Base-by-base conservation (phyloP, 2,797 vertebrate genomes). In the Cercopithecus hamlyni region DNA sequence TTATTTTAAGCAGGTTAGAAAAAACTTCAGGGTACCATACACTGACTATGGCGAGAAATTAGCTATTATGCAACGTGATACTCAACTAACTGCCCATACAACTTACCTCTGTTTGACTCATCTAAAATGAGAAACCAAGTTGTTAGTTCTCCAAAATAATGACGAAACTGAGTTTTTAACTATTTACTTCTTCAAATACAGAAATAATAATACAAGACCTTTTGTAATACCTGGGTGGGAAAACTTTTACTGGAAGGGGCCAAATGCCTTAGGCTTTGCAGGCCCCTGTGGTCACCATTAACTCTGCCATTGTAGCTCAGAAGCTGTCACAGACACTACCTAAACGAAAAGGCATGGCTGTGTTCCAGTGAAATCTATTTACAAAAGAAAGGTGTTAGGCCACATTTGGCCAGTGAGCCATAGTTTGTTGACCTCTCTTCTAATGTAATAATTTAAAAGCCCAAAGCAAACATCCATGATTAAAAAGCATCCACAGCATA, bases 281-380 rank as follows among this genome's bases (percentile, higher is more conserved):
- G 36, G 7, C 17, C 58, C 58, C 26, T 19, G 48, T 9, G 30
- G 50, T 10, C 26, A 41, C 45, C 20, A 33, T 5, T 33, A 36
- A 13, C 70, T 52, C 81, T 33, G 30, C 30, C 45, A 4, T 36
- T 1, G 4, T 0, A 17, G 15, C 1, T 12, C 19, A 73, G 64
- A 27, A 20, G 45, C 39, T 64, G 76, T n/a, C 43, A 27, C 33
- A 33, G 87, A 33, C 11, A 14, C 17, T 3, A 0, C 0, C 4
- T 22, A 33, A 55, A 14, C 0, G 9, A 22, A 19, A 0, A 2
- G 14, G 52, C 10, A 27, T 0, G 26, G 22, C 57, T 20, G 27
- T 48, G 26, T 27, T 55, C 17, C 26, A 9, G 6, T 17, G 27
- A 45, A 70, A 36, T 83, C n/a, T 22, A 55, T 39, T 75, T 22